Percentiles rank a stretch among this genome's conserved stretches.
These are phyloP conservation scores for Ectemnius cavifrons DNA, from an alignment of 2,888 invertebrate species.

Conservation along the genomic window DNA sequence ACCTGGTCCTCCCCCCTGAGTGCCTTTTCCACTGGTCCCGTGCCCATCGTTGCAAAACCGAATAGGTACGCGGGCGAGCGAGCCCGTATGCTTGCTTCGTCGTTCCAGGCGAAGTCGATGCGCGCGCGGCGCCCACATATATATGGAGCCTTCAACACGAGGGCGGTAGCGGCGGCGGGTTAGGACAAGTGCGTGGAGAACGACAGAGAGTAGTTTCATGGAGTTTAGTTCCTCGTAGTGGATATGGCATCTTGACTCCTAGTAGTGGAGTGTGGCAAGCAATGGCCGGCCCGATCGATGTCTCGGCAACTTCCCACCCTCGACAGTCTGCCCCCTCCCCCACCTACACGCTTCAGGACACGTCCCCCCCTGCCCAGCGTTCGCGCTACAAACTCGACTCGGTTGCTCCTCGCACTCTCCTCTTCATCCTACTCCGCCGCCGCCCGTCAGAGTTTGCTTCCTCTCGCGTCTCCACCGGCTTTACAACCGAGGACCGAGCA, in stretches of 20 bases:
- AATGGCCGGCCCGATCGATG: slow-evolving; percentile 78
- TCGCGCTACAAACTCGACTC: slow-evolving; percentile 18
- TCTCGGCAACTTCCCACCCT: slow-evolving; percentile 77
- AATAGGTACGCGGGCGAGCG: too few relatives aligned
- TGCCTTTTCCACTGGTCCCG: too few relatives aligned
- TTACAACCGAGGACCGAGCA: too few relatives aligned
- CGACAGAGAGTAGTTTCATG: slow-evolving; percentile 69
- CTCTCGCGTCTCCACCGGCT: too few relatives aligned
- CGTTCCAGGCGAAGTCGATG: too few relatives aligned
- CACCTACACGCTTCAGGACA: slow-evolving; percentile 44
- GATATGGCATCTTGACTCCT: slow-evolving; percentile 78
- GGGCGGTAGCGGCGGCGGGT: background rate
- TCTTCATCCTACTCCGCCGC: slow-evolving; percentile 26
- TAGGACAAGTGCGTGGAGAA: slow-evolving; percentile 65
- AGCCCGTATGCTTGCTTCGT: too few relatives aligned
- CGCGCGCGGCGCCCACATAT: too few relatives aligned
- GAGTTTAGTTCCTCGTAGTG: slow-evolving; percentile 74
- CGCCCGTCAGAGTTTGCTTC: slow-evolving; percentile 38
- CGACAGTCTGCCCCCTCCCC: slow-evolving; percentile 49
- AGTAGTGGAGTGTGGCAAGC: slow-evolving; percentile 76
- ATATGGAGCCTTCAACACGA: background rate
- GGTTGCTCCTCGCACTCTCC: slow-evolving; percentile 28
- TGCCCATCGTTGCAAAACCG: too few relatives aligned
- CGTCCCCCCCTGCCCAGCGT: slow-evolving; percentile 38
- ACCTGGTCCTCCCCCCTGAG: too few relatives aligned